Evolutionary conservation across 2,113 vertebrate genomes (phyloP), one percentile per base, ranked within the genome.

Genomic region (Psilopogon haemacephalus): DNA sequence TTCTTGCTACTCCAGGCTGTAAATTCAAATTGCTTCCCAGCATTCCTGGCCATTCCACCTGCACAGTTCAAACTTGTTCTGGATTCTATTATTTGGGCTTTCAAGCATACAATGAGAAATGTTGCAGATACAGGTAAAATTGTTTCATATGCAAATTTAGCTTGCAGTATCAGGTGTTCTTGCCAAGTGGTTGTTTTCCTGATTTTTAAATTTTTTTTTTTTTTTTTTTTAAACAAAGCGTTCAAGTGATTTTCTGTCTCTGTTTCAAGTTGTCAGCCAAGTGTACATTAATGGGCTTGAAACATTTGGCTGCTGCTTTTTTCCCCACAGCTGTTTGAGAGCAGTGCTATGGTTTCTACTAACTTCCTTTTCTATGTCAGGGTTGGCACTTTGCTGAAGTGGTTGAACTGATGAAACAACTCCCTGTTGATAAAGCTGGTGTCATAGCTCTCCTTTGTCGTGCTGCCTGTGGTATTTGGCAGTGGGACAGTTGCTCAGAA

Each of bases 31-130:
- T 99, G 99, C 97, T 99, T 99, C 97, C 99, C 99, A 65, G 99
- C 99, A 32, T 99, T 99, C 98, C 97, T 99, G 92, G 98, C 99
- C 92, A 99, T 99, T 97, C 99, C 99, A 70, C 99, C 99, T 9
- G 98, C 99, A 92, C 99, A 99, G 95, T 99, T 99, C 95, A 99
- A 99, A 88, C 98, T 99, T 94, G 99, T 99, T 96, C 97, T 99
- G 97, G 99, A 99, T 97, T 99, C 99, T 88, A 99, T 99, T 97
- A 99, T 99, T 97, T 99, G 99, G 99, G 99, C 99, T 97, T 99
- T 99, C 96, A 99, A 99, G 89, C 99, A 99, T 97, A 99, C 99
- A 42, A 99, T 99, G 99, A 99, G 99, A 97, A 99, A 99, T 6
- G 99, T 99, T 94, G 99, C 99, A 35, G 99, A 99, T 97, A 99